Conservation (phyloP, 2,888 invertebrate species). For the Ctenicera cuprea region DNA sequence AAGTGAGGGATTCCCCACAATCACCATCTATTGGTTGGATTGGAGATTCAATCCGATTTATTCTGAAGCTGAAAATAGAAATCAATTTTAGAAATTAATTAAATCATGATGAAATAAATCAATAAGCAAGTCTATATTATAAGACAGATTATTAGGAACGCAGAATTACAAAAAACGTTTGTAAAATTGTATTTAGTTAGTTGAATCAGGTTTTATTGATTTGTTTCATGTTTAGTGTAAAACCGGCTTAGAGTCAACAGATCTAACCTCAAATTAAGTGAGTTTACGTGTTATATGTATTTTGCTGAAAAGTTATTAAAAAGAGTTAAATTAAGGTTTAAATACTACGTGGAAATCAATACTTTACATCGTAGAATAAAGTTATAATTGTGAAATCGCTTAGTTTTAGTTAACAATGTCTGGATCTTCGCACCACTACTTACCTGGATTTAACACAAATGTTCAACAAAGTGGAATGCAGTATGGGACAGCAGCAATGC, state of each 20-base stretch:
- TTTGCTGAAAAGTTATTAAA: too few relatives aligned
- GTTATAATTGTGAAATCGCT: neutral
- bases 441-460: constrained; percentile 78
- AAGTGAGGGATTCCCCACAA: constrained; percentile 91
- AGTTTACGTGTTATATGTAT: neutral
- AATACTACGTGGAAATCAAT: neutral
- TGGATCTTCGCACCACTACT: constrained; percentile 84
- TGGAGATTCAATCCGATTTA: constrained; percentile 92
- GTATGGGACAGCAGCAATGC: constrained; percentile 80
- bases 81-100: constrained; percentile 3
- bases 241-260: too few relatives aligned
- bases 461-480: constrained; percentile 80
- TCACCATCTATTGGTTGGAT: constrained; percentile 91
- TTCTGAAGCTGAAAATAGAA: constrained; percentile 82
- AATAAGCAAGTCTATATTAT: constrained; percentile 26
- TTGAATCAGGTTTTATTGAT: too few relatives aligned
- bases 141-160: too few relatives aligned
- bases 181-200: too few relatives aligned
- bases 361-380: neutral
- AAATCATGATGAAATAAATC: neutral
- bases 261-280: neutral
- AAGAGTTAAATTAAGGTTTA: too few relatives aligned
- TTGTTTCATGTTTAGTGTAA: too few relatives aligned
- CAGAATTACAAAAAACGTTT: too few relatives aligned
- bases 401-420: constrained; percentile 74